Evolutionary conservation across 2,888 invertebrate species (phyloP), one percentile per base, ranked within the genome.

Genomic region (Gasteruption jaculator): DNA sequence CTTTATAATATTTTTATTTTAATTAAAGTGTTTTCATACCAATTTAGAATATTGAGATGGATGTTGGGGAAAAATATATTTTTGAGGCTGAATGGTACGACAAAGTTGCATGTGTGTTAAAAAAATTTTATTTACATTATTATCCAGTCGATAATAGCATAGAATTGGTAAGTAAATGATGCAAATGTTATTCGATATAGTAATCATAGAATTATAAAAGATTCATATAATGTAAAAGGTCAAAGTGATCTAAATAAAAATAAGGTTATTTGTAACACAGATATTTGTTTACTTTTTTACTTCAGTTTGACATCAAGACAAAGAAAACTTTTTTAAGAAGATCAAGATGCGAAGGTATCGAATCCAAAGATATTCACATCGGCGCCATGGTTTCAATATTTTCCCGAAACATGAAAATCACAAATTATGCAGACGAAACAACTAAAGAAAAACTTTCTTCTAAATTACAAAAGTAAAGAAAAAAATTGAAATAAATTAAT

Each of bases 21-120:
- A n/a, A n/a, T n/a, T n/a, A n/a, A n/a, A n/a, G n/a, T n/a, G n/a
- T n/a, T n/a, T n/a, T n/a, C n/a, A n/a, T n/a, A n/a, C n/a, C n/a
- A n/a, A n/a, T n/a, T n/a, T n/a, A n/a, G n/a, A n/a, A n/a, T n/a
- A n/a, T n/a, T n/a, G n/a, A n/a, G n/a, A 15, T 34, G 15, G 56
- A 61, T 34, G 41, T 50, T 19, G 24, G 55, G 22, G 60, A 68
- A 37, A 64, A 71, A 34, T 67, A 73, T 50, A 63, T 71, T 21
- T 88, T 89, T 69, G 68, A 81, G 43, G 86, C 86, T 3, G 91
- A 92, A 73, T 94, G 91, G 91, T 90, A 83, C 63, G 93, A 93
- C 65, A 80, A 82, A 53, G 82, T 86, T 58, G 83, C 89, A 0
- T 81, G 81, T 26, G 76, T 86, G 11, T 72, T 82, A 15, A 82